A percentile compares a stretch with the other conserved stretches of the same genome.
These are phyloP conservation scores for Ceyx cyanopectus DNA, from an alignment of 2,113 vertebrate genomes.

Conservation along the genomic window DNA sequence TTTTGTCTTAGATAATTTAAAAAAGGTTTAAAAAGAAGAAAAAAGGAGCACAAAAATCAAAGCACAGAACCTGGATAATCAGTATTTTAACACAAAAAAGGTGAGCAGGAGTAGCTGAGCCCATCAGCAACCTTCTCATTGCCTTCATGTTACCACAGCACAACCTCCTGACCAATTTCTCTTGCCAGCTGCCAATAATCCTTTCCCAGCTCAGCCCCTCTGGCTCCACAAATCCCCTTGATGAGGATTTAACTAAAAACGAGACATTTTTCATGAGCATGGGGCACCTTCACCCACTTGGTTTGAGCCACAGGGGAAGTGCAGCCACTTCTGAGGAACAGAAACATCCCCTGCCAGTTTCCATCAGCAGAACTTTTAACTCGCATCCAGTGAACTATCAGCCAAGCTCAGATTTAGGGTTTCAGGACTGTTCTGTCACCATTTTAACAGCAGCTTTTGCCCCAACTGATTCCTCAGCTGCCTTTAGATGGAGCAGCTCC, in stretches of 20 bases:
- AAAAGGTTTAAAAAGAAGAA: neutral
- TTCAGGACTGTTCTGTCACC: neutral
- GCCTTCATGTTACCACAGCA: rapidly evolving
- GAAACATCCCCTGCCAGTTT: no score
- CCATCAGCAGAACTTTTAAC: neutral
- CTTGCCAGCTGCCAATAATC: neutral
- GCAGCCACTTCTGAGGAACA: no score
- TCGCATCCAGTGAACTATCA: rapidly evolving
- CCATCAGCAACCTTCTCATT: neutral
- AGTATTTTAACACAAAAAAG: neutral
- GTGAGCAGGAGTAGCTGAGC: neutral
- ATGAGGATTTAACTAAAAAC: rapidly evolving
- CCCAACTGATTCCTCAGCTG: rapidly evolving
- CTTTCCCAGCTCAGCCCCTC: neutral
- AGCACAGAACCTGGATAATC: neutral
- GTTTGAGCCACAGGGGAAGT: neutral
- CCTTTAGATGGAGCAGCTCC: neutral
- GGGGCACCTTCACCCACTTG: rapidly evolving
- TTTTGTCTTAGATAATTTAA: neutral
- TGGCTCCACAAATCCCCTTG: neutral
- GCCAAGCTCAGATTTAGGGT: neutral
- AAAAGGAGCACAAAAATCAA: no score
- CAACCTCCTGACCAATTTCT: neutral
- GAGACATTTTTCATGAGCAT: neutral
- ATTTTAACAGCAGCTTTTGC: neutral